Evolutionary conservation across 2,888 invertebrate species (phyloP).

Genomic region (Eupithecia centaureata): DNA sequence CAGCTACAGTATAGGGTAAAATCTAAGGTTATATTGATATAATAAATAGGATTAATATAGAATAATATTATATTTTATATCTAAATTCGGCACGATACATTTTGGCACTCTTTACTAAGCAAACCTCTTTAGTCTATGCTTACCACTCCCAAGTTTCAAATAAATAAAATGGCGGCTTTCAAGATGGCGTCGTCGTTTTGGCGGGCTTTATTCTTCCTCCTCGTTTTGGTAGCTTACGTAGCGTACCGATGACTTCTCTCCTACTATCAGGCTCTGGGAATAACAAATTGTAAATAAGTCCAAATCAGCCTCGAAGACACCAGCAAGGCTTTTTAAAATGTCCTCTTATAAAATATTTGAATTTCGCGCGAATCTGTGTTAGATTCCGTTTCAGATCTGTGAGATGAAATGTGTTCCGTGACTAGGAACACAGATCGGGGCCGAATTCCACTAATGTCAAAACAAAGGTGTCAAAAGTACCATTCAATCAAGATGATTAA

Average conservation of each 20-base stretch:
- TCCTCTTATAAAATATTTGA: too few species aligned
- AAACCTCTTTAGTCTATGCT: constrained; percentile 43
- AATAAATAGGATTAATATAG: constrained; percentile 33
- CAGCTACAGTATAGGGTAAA: constrained; percentile 61
- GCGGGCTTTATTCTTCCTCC: constrained; percentile 87
- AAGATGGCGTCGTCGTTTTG: constrained; percentile 59
- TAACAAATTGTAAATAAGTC: background rate
- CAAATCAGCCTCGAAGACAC: background rate
- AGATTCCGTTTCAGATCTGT: too few species aligned
- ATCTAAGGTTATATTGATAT: constrained; percentile 40
- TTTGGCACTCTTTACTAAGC: constrained; percentile 44
- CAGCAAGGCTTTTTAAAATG: too few species aligned
- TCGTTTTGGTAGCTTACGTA: constrained; percentile 98
- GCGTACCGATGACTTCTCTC: constrained; percentile 96
- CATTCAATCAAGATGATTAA: too few species aligned
- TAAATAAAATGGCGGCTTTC: constrained; percentile 53
- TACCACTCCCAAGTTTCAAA: constrained; percentile 50
- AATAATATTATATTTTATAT: constrained; percentile 36
- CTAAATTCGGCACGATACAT: constrained; percentile 41
- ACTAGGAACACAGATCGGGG: too few species aligned
- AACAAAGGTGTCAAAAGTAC: too few species aligned
- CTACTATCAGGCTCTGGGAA: constrained; percentile 92
- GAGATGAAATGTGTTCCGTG: too few species aligned
- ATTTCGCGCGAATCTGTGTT: too few species aligned
- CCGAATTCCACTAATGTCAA: too few species aligned